phyloP scores from a whole-genome alignment of 2,888 invertebrate genomes.

The Caenorhabditis zanzibari region DNA sequence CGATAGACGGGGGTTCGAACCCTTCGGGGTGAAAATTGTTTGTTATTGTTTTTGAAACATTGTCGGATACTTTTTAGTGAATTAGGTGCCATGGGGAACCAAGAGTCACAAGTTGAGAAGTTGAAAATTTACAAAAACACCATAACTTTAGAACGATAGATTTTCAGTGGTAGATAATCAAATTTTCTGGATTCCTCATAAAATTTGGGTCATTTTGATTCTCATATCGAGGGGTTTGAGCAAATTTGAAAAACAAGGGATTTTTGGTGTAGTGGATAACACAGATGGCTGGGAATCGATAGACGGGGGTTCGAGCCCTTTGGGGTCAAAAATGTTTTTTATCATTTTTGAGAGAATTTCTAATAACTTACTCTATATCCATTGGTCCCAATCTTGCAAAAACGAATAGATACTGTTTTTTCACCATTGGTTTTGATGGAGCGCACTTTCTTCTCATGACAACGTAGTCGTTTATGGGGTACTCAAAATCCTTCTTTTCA shows the following conservation, averaged over 20 bases:
- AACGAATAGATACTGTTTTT: slow-evolving; percentile 38
- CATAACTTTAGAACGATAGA: no score
- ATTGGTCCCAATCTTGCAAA: slow-evolving; percentile 51
- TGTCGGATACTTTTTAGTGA: not conserved
- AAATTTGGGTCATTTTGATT: not conserved
- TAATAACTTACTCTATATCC: slow-evolving; percentile 35
- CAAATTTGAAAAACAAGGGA: not conserved
- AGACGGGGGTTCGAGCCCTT: not conserved
- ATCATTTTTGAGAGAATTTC: not conserved
- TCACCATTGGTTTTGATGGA: not conserved
- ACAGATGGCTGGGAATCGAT: not conserved
- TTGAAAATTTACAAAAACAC: no score
- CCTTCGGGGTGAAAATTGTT: no score
- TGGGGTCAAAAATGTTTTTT: not conserved
- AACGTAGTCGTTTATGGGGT: slow-evolving; percentile 30
- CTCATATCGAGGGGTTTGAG: not conserved
- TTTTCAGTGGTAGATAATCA: no score
- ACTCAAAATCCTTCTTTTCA: slow-evolving; percentile 8
- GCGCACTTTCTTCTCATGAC: slow-evolving; percentile 11
- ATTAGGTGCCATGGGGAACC: slow-evolving; percentile 2
- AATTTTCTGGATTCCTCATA: not conserved
- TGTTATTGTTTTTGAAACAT: no score
- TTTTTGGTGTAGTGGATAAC: slow-evolving; percentile 11
- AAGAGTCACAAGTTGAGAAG: no score
- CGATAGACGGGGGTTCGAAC: no score